These are phyloP conservation scores for Himalopsyche anomala DNA, from an alignment of 2,888 invertebrate species.

Conservation along the genomic window DNA sequence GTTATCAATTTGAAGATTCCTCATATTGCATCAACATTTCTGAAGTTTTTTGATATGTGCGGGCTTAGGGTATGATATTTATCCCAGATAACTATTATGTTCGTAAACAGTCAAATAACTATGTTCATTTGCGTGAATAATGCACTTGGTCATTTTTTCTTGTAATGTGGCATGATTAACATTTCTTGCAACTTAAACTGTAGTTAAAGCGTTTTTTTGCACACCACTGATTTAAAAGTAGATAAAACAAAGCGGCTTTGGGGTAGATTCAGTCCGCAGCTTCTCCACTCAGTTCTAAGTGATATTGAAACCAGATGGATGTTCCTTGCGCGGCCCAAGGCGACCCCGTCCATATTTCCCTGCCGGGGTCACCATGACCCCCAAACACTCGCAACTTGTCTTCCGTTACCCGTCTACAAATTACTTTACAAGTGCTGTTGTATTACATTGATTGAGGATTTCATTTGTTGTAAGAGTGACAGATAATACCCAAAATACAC, in stretches of 20 bases:
- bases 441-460: not conserved
- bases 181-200: too few species aligned
- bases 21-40: too few species aligned
- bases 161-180: too few species aligned
- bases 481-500: not conserved
- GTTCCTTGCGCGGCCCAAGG: constrained; percentile 68
- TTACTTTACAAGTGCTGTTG: not conserved
- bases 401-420: constrained; percentile 2
- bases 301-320: constrained; percentile 65
- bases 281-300: constrained; percentile 55
- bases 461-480: not conserved
- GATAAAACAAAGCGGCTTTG: not conserved
- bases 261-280: constrained; percentile 6
- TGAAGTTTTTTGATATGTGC: too few species aligned
- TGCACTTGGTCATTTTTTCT: too few species aligned
- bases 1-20: too few species aligned
- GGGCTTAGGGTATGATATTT: too few species aligned
- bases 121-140: too few species aligned
- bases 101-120: too few species aligned
- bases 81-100: too few species aligned
- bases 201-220: not conserved
- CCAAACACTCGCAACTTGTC: constrained; percentile 39
- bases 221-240: not conserved
- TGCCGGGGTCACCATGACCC: constrained; percentile 55
- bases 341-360: constrained; percentile 67